A percentile compares a stretch with the other conserved stretches of the same genome.
These are phyloP conservation scores for Cyclophora albipunctata DNA, from an alignment of 2,888 invertebrate genomes.

Conservation along the genomic window DNA sequence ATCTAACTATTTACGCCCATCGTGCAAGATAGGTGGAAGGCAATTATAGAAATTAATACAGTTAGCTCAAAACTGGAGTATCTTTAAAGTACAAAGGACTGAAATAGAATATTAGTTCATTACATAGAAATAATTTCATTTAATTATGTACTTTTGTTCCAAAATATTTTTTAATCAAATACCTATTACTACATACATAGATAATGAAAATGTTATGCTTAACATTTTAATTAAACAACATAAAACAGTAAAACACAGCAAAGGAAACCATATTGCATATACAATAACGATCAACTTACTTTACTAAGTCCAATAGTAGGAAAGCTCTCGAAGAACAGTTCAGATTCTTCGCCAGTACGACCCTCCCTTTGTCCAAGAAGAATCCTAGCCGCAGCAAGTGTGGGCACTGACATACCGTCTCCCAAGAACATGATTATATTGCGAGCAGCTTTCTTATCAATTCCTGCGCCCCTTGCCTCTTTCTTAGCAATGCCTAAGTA, in stretches of 20 bases:
- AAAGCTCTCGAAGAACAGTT: conserved; percentile 76
- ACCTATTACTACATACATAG: too few relatives aligned
- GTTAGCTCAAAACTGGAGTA: too few relatives aligned
- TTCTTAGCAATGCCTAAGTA: conserved; percentile 18
- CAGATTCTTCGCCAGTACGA: conserved; percentile 71
- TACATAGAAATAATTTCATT: too few relatives aligned
- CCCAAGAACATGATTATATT: conserved; percentile 81
- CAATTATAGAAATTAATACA: too few relatives aligned
- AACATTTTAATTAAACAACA: not conserved
- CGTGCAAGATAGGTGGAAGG: too few relatives aligned
- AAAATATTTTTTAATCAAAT: too few relatives aligned
- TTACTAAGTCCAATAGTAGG: conserved; percentile 64
- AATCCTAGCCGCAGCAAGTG: conserved; percentile 77
- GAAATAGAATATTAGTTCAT: too few relatives aligned
- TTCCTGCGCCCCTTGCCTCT: conserved; percentile 35
- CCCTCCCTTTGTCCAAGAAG: conserved; percentile 72
- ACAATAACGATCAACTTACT: conserved; percentile 10
- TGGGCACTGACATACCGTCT: conserved; percentile 83
- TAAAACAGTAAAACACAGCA: not conserved
- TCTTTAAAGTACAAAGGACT: too few relatives aligned
- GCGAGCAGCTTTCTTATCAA: conserved; percentile 36
- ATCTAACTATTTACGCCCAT: too few relatives aligned
- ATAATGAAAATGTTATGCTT: too few relatives aligned
- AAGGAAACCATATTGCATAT: not conserved
- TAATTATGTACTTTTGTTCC: too few relatives aligned